phyloP scores from a whole-genome alignment of 2,888 invertebrate genomes.

The Dromius quadrimaculatus region DNA sequence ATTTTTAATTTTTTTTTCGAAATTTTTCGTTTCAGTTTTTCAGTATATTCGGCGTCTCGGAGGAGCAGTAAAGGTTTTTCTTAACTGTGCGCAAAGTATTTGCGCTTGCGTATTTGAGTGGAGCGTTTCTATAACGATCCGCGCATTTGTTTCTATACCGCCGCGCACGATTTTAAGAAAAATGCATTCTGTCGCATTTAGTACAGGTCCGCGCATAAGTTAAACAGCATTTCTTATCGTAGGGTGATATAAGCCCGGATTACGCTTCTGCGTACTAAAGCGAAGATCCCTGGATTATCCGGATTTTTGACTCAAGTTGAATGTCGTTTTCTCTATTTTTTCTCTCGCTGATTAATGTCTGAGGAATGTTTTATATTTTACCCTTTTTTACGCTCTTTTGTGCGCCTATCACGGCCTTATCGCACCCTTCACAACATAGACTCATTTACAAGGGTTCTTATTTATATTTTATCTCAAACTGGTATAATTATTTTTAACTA shows the following conservation, averaged over 20 bases:
- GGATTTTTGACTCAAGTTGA: constrained; percentile 45
- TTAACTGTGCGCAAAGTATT: constrained; percentile 36
- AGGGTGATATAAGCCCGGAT: constrained; percentile 34
- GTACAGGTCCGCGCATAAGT: constrained; percentile 64
- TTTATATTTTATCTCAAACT: too few species aligned
- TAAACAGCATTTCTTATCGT: constrained; percentile 50
- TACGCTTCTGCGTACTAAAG: constrained; percentile 22
- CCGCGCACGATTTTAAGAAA: constrained; percentile 67
- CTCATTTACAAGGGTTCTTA: too few species aligned
- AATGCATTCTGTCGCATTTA: constrained; percentile 66
- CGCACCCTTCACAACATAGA: too few species aligned
- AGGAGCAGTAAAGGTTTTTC: constrained; percentile 44
- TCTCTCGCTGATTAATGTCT: constrained; percentile 27
- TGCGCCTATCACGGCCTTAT: too few species aligned
- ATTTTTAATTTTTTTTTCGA: constrained; percentile 41
- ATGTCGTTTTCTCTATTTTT: constrained; percentile 32
- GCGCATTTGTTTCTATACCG: constrained; percentile 63
- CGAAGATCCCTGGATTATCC: constrained; percentile 37
- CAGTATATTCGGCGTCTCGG: constrained; percentile 28
- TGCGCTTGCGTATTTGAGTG: constrained; percentile 35
- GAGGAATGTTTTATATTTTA: constrained; percentile 2
- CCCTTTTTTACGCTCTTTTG: background rate
- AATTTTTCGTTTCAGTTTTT: constrained; percentile 41
- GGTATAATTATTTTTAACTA: too few species aligned
- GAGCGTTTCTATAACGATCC: constrained; percentile 65